These are phyloP conservation scores for Crotalus viridis DNA, from an alignment of 2,113 vertebrate species.

Conservation along the genomic window DNA sequence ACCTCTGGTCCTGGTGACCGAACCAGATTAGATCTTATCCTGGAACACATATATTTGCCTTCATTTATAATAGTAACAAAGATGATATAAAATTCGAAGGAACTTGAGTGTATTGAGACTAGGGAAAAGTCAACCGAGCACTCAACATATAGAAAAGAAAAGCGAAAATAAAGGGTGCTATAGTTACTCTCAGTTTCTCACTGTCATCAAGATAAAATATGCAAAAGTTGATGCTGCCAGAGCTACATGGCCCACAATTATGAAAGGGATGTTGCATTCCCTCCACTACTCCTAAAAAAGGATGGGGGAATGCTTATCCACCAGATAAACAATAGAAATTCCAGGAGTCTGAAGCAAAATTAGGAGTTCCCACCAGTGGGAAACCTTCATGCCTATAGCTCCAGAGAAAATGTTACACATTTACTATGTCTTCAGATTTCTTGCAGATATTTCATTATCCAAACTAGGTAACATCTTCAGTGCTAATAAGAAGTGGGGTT, in stretches of 20 bases:
- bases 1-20: too few species aligned
- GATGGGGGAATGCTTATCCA: neutral
- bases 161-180: neutral
- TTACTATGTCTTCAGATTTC: neutral
- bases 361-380: neutral
- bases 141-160: neutral
- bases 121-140: neutral
- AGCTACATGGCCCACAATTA: neutral
- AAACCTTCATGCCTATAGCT: neutral
- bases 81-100: neutral
- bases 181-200: neutral
- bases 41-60: too few species aligned
- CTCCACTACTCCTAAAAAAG: neutral
- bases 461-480: too few species aligned
- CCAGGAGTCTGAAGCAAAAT: neutral
- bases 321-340: neutral
- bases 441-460: too few species aligned
- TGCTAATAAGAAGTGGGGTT: too few species aligned
- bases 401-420: neutral
- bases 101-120: neutral
- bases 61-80: neutral
- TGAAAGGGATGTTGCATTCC: neutral
- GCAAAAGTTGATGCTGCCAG: neutral
- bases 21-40: too few species aligned
- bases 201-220: neutral